Base-by-base conservation (phyloP, 1,140 invertebrate species). In the Tenebrio molitor region DNA sequence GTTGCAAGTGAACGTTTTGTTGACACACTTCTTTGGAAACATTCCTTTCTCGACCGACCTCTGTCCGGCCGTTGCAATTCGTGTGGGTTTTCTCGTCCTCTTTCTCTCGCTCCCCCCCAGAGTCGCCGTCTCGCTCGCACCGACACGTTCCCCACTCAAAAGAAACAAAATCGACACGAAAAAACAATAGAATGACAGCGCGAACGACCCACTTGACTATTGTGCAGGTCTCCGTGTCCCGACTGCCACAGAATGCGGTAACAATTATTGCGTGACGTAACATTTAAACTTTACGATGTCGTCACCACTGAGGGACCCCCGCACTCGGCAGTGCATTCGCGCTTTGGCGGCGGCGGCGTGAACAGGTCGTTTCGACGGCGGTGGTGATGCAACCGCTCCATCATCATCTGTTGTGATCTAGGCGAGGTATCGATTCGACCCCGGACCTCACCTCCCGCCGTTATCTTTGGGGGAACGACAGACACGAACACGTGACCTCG, bases 11-110 rank as follows among this genome's bases (percentile, higher is more conserved):
- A 39, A 39, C 36, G 36, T 39, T 39, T 39, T 39, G 36, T 39
- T 39, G 36, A 39, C 36, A 39, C 36, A 39, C 36, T 39, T 39
- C 36, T 39, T 39, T 39, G 12, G 7, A 39, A 39, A 39, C 36
- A 39, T 39, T 39, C 36, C 36, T 39, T 39, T 39, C 36, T 39
- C 36, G 36, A 39, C 7, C 36, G 36, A 39, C 36, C 36, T 39
- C 36, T 12, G 36, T 39, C 12, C 36, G 36, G 36, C 36, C 15
- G 53, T 50, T 50, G 44, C 44, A 50, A 62, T 62, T 25, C 21
- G 53, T 25, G 21, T 33, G 29, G 29, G 29, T 23, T 62, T 50
- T 62, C 53, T 23, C 53, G 53, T 15, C 29, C 17, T 62, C 36
- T n/a, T 12, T 12, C 17, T 21, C 53, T 3, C 29, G 29, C 29